phyloP scores from a whole-genome alignment of 2,797 vertebrate genomes.

The Okamejei kenojei region DNA sequence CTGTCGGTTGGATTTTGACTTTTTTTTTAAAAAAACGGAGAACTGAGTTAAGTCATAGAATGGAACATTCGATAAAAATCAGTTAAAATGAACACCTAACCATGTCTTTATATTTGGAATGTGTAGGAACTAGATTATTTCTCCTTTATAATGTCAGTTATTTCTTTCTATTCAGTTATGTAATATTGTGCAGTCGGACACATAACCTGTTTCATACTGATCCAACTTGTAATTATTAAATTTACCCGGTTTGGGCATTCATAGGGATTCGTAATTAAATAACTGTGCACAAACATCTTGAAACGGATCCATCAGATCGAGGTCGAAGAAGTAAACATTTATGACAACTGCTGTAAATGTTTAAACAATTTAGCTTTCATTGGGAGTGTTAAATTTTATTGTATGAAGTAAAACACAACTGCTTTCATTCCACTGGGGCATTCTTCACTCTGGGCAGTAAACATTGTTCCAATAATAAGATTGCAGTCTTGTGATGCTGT shows the following conservation, averaged over 20 bases:
- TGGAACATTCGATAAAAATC: neutral
- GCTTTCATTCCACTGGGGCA: slow-evolving; percentile 70
- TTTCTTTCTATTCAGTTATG: slow-evolving; percentile 47
- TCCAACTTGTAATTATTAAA: slow-evolving; percentile 83
- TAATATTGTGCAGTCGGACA: slow-evolving; percentile 67
- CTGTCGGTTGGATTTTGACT: neutral
- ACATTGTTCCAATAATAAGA: slow-evolving; percentile 63
- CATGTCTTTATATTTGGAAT: neutral
- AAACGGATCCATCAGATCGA: slow-evolving; percentile 75
- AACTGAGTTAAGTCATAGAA: neutral
- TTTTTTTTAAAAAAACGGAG: neutral
- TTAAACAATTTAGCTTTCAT: slow-evolving; percentile 79
- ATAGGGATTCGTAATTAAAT: slow-evolving; percentile 84
- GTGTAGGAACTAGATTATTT: neutral
- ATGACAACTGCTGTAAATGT: slow-evolving; percentile 86
- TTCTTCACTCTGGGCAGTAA: slow-evolving; percentile 59
- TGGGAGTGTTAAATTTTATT: slow-evolving; percentile 81
- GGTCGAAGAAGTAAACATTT: slow-evolving; percentile 71
- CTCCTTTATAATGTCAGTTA: neutral
- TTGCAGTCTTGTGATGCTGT: slow-evolving; percentile 67
- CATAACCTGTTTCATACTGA: slow-evolving; percentile 63
- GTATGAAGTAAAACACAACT: slow-evolving; percentile 63
- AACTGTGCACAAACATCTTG: slow-evolving; percentile 88
- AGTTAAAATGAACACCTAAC: neutral
- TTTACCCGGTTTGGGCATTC: slow-evolving; percentile 69